Evolutionary conservation across 1,140 invertebrate genomes (phyloP).

Genomic region (Neuroterus valhalla): DNA sequence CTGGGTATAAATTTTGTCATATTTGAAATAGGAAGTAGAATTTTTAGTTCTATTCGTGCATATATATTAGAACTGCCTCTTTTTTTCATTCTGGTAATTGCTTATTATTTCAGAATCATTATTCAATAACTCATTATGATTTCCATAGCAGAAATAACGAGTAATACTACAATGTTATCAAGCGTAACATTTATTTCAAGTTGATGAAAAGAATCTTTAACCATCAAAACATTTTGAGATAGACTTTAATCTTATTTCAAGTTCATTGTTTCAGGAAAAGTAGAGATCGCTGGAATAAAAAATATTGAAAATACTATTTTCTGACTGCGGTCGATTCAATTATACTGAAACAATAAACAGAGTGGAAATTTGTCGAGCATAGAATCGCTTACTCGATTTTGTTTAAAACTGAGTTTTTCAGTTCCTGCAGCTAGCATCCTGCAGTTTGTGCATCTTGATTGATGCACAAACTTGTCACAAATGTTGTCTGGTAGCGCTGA

Average conservation of each 20-base stretch:
- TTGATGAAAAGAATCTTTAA: too few relatives aligned
- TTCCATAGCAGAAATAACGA: background rate
- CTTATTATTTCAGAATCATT: conserved; percentile 3
- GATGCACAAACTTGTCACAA: too few relatives aligned
- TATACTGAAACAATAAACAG: background rate
- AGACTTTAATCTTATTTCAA: too few relatives aligned
- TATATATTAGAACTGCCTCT: background rate
- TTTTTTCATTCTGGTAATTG: background rate
- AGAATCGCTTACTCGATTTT: background rate
- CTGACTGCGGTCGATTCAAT: background rate
- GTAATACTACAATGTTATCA: background rate
- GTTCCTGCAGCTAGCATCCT: background rate
- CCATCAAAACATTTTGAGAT: too few relatives aligned
- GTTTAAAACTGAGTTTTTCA: background rate
- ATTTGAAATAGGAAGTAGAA: background rate
- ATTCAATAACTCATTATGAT: background rate
- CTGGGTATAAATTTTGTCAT: too few relatives aligned
- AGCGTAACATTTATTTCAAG: too few relatives aligned
- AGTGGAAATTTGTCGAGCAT: conserved; percentile 15
- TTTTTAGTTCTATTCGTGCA: background rate
- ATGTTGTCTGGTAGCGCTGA: too few relatives aligned
- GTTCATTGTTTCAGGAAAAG: too few relatives aligned
- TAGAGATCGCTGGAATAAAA: too few relatives aligned
- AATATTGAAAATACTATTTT: too few relatives aligned
- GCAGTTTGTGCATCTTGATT: too few relatives aligned